Evolutionary conservation across 2,888 invertebrate genomes (phyloP), one percentile per base, ranked within the genome.

Genomic region (Koerneria pararmatus): DNA sequence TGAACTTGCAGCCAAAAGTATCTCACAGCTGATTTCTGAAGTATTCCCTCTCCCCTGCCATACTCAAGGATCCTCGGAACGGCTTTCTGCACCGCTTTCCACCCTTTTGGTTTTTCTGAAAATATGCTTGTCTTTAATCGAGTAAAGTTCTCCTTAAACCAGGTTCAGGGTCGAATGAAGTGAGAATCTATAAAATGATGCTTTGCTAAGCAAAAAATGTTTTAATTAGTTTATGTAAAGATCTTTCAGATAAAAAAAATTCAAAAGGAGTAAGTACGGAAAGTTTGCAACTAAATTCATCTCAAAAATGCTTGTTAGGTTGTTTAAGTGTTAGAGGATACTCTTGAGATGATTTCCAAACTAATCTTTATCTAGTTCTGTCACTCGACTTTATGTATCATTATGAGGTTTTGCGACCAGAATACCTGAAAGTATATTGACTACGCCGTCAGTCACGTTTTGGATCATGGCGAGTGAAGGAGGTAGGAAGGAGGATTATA

Each of bases 1-100:
- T n/a, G 24, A 19, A n/a, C 27, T 27, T 6, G 34, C 3, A 6
- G 34, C 35, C 41, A 19, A 51, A 24, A 1, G 24, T 0, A 54
- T 24, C 32, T 59, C 35, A 48, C 69, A 3, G 62, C 66, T 19
- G 73, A 68, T 0, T 73, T 66, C 32, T 79, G 80, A 3, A 82
- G 74, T 57, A 82, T 82, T 46, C 83, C 83, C 61, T 83, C 82
- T 29, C 68, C 72, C 31, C 78, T 66, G 0, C 83, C 83, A 59
- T 82, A 83, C 58, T 83, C 83, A 41, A 80, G 69, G 31, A 83
- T 76, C 51, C 77, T 67, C 4, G 82, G 80, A 4, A 82, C 62
- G 1, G 71, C 66, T 64, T 82, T 82, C 65, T 81, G 80, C 1
- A 82, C 74, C 65, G 74, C 48, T 51, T 74, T 77, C 82, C 82